phyloP scores from a whole-genome alignment of 2,113 vertebrate species.

The Grallaria varia region DNA sequence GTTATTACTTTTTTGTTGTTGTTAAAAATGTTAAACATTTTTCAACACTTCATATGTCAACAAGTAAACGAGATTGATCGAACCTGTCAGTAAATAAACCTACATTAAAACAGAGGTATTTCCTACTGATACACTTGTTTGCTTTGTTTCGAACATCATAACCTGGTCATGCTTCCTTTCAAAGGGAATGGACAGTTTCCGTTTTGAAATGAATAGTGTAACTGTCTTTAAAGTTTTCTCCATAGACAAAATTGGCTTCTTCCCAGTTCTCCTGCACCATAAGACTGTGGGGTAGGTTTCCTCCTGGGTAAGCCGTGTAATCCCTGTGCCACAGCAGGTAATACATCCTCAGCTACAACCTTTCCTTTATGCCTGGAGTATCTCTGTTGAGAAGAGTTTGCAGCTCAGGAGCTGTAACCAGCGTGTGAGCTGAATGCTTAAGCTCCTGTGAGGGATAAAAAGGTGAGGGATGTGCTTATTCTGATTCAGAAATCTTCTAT shows the following conservation, averaged over 20 bases:
- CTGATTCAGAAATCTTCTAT: background rate
- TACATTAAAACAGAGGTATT: background rate
- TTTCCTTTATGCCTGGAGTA: background rate
- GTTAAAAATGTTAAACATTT: background rate
- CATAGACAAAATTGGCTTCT: background rate
- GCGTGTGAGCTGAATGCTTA: background rate
- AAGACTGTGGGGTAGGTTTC: background rate
- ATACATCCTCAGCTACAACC: background rate
- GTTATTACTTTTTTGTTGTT: background rate
- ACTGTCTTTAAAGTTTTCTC: background rate
- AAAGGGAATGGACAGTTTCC: background rate
- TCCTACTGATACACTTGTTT: background rate
- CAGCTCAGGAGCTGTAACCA: background rate
- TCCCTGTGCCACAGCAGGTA: background rate
- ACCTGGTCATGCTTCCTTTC: background rate
- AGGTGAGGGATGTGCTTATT: background rate
- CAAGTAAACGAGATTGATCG: background rate
- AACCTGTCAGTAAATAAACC: background rate
- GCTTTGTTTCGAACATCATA: background rate
- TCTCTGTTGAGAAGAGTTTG: background rate
- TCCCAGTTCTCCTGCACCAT: fast-evolving
- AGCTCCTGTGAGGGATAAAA: background rate
- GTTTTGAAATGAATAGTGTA: background rate
- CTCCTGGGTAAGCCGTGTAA: background rate
- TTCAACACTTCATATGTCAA: background rate